Evolutionary conservation across 2,797 vertebrate species (phyloP).

Genomic region (Epinephelus coioides): DNA sequence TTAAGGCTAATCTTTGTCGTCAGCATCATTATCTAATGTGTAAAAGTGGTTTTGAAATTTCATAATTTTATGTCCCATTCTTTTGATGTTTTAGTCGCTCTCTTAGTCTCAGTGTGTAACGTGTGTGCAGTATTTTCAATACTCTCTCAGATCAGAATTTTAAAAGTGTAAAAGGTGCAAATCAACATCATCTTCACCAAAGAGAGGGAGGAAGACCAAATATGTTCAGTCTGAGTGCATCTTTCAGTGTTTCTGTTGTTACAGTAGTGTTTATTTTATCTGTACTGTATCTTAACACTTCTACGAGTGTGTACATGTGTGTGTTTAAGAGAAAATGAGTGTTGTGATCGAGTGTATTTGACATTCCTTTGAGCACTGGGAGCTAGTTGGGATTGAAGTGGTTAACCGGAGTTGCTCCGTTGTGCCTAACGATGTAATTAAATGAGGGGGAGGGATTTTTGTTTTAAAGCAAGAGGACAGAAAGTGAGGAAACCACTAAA

Average conservation of each 20-base stretch:
- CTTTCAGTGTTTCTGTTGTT: slow-evolving; percentile 39
- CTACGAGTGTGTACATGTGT: slow-evolving; percentile 19
- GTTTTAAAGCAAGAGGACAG: not conserved
- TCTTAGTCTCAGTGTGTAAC: not conserved
- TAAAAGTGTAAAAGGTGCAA: not conserved
- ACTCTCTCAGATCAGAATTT: not conserved
- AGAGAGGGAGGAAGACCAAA: slow-evolving; percentile 27
- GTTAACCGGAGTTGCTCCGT: slow-evolving; percentile 32
- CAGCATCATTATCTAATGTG: not conserved
- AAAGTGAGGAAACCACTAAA: slow-evolving; percentile 74
- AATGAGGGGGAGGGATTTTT: slow-evolving; percentile 10
- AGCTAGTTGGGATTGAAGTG: slow-evolving; percentile 53
- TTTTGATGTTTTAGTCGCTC: not conserved
- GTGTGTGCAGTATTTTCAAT: slow-evolving; percentile 17
- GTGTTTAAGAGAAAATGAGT: slow-evolving; percentile 8
- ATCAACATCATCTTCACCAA: not conserved
- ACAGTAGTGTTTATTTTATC: slow-evolving; percentile 37
- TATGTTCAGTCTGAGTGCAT: slow-evolving; percentile 17
- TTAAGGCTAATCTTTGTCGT: not conserved
- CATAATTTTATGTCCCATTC: not conserved
- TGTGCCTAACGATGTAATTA: slow-evolving; percentile 11
- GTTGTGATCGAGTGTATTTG: slow-evolving; percentile 21
- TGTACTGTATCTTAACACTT: slow-evolving; percentile 62
- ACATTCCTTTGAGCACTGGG: slow-evolving; percentile 67
- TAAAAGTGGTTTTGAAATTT: not conserved